phyloP scores from a whole-genome alignment of 2,888 invertebrate species.

The Entomobrya multifasciata region DNA sequence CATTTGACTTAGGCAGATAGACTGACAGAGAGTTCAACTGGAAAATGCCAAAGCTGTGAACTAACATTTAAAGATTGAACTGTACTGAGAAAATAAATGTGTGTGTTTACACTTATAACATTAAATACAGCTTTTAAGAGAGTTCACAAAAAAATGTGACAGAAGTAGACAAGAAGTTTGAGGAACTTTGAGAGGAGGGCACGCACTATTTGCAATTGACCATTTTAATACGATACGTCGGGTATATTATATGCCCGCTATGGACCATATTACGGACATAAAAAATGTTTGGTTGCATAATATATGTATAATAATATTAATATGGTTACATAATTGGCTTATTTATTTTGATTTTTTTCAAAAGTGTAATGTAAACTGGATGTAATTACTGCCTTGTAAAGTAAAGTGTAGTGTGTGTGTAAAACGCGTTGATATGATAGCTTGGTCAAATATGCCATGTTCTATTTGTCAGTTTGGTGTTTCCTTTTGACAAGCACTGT shows the following conservation, averaged over 20 bases:
- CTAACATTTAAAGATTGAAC: too few species aligned
- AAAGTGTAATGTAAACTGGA: neutral
- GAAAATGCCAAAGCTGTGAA: too few species aligned
- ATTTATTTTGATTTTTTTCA: neutral
- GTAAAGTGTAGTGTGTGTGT: neutral
- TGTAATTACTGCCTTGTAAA: neutral
- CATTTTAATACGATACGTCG: neutral
- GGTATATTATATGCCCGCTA: too few species aligned
- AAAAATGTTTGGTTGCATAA: too few species aligned
- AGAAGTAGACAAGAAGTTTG: neutral
- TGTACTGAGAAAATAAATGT: too few species aligned
- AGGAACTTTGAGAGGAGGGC: neutral
- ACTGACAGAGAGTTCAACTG: too few species aligned
- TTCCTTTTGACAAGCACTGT: constrained; percentile 35
- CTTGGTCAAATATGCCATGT: constrained; percentile 34
- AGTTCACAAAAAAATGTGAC: neutral
- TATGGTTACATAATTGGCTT: too few species aligned
- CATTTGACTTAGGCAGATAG: too few species aligned
- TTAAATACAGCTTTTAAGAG: neutral
- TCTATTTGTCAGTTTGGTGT: constrained; percentile 26
- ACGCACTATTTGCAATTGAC: constrained; percentile 23
- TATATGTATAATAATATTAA: too few species aligned
- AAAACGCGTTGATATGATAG: neutral
- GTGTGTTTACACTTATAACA: constrained; percentile 16
- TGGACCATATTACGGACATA: too few species aligned